phyloP scores from a whole-genome alignment of 2,888 invertebrate genomes.

The Cosmopolites sordidus region DNA sequence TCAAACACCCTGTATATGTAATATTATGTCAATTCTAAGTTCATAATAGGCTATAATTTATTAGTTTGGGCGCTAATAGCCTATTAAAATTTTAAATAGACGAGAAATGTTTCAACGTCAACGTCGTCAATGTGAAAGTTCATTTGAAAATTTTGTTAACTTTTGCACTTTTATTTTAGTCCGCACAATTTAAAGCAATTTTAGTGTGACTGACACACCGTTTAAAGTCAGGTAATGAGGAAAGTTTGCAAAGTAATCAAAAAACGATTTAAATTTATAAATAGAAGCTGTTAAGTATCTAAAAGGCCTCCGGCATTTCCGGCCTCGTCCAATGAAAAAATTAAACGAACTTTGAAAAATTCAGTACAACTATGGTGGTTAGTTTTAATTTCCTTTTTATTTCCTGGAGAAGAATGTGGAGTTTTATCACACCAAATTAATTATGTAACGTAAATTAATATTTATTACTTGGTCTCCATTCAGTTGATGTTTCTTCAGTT shows the following conservation, averaged over 20 bases:
- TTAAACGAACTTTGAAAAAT: constrained; percentile 2
- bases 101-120: neutral
- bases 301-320: constrained; percentile 11
- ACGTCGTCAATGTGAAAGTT: neutral
- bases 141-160: constrained; percentile 1
- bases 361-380: neutral
- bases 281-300: constrained; percentile 27
- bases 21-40: too few species aligned
- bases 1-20: too few species aligned
- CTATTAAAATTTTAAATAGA: neutral
- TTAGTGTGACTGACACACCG: constrained; percentile 13
- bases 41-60: too few species aligned
- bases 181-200: constrained; percentile 11
- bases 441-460: neutral
- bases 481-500: neutral
- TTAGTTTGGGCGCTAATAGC: neutral
- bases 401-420: neutral
- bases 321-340: constrained; percentile 11
- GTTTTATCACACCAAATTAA: neutral
- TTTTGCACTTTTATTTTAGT: constrained; percentile 8
- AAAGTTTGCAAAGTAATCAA: constrained; percentile 34
- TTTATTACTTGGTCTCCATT: neutral
- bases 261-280: constrained; percentile 33
- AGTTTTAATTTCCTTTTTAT: neutral
- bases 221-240: constrained; percentile 29